Conservation (phyloP, 2,113 vertebrate species). For the Symphodus melops region DNA sequence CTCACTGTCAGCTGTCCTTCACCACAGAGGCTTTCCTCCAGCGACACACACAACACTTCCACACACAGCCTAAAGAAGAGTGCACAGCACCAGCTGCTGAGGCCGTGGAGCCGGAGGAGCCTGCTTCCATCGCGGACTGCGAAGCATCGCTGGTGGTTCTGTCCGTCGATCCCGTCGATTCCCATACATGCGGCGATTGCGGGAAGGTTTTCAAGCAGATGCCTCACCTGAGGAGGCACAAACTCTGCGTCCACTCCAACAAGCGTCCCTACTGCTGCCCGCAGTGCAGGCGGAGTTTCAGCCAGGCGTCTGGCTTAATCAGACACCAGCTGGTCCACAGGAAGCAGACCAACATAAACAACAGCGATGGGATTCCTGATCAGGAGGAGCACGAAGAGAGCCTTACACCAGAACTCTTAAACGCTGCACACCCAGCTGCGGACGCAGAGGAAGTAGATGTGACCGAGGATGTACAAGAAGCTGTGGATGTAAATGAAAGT, state of each 20-base stretch:
- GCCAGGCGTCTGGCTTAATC: constrained; percentile 73
- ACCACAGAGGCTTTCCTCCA: constrained; percentile 79
- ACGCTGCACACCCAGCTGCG: neutral
- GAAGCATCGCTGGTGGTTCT: constrained; percentile 10
- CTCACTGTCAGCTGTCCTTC: constrained; percentile 78
- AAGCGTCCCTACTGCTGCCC: constrained; percentile 78
- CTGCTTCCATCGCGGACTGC: neutral
- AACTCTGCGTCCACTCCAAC: constrained; percentile 72
- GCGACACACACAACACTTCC: constrained; percentile 68
- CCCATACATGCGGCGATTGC: constrained; percentile 68
- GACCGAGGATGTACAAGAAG: constrained; percentile 15
- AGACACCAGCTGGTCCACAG: constrained; percentile 74
- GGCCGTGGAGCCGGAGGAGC: constrained; percentile 12
- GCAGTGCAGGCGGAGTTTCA: constrained; percentile 74
- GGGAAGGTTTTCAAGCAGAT: constrained; percentile 74
- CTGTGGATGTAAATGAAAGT: neutral
- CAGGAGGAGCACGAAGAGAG: neutral
- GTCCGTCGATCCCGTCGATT: constrained; percentile 21
- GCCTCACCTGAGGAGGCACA: constrained; percentile 66
- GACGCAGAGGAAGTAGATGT: neutral
- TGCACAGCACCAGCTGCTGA: neutral
- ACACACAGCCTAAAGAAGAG: constrained; percentile 39
- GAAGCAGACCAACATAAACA: constrained; percentile 19
- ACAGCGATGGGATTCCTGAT: neutral
- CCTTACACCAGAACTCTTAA: neutral